Percentiles rank a stretch among this genome's conserved stretches.
Evolutionary conservation across 2,113 vertebrate genomes (phyloP).

Genomic region (Lophura nycthemera): DNA sequence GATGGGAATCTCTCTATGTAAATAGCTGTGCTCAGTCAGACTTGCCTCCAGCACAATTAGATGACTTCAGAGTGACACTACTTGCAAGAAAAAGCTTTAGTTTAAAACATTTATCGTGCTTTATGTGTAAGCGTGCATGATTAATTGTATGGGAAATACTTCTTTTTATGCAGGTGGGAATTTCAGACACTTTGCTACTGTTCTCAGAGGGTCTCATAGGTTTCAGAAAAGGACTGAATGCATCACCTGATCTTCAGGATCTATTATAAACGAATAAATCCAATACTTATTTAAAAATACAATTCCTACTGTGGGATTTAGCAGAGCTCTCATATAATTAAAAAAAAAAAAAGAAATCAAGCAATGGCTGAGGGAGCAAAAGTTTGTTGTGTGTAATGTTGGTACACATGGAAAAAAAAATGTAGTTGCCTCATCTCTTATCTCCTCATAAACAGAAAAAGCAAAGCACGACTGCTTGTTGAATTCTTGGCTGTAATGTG

Average conservation of each 20-base stretch:
- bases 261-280: not conserved
- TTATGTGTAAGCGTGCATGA: not conserved
- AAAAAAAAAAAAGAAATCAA: not conserved
- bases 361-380: not conserved
- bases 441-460: not conserved
- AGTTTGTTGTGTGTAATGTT: not conserved
- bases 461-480: not conserved
- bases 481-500: not conserved
- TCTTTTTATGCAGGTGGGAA: not conserved
- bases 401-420: not conserved
- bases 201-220: not conserved
- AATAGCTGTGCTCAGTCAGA: not conserved
- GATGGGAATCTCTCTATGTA: not conserved
- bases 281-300: not conserved
- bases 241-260: not conserved
- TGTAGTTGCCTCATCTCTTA: not conserved
- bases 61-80: not conserved
- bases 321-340: not conserved
- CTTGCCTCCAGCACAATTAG: not conserved
- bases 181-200: not conserved
- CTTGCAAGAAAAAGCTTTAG: not conserved
- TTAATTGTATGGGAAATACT: not conserved
- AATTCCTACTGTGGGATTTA: not conserved
- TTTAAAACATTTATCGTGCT: not conserved
- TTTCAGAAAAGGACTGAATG: not conserved